Evolutionary conservation across 2,888 invertebrate genomes (phyloP).

Genomic region (Tenodera sinensis): DNA sequence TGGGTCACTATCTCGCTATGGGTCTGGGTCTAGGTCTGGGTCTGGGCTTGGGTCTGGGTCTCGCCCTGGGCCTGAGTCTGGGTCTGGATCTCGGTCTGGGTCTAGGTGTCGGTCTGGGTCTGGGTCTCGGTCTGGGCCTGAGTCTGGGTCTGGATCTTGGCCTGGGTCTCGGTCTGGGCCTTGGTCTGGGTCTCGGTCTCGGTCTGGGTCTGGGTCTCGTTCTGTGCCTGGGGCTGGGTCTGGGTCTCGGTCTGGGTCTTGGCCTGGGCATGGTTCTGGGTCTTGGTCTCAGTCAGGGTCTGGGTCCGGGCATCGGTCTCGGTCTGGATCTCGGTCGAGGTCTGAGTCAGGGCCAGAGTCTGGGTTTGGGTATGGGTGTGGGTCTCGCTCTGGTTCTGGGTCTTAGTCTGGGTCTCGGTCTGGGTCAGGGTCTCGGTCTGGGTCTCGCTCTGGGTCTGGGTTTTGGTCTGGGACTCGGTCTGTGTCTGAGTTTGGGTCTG

Average conservation of each 20-base stretch:
- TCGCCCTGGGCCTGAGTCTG: conserved; percentile 15
- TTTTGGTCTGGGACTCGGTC: too few species aligned
- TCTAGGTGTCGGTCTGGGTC: too few species aligned
- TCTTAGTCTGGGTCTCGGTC: too few species aligned
- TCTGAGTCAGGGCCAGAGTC: conserved; percentile 29
- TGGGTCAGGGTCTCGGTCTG: conserved; percentile 34
- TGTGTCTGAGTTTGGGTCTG: neutral
- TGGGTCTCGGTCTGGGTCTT: neutral
- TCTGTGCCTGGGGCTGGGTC: too few species aligned
- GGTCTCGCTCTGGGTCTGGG: conserved; percentile 27
- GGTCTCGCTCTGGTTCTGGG: too few species aligned
- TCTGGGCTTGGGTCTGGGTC: conserved; percentile 31
- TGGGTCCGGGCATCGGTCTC: neutral
- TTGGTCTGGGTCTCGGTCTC: too few species aligned
- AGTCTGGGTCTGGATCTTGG: too few species aligned
- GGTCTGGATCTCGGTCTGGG: neutral
- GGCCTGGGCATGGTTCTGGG: neutral
- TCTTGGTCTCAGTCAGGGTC: too few species aligned
- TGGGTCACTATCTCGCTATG: conserved; percentile 24
- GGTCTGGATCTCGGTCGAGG: conserved; percentile 19
- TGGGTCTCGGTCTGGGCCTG: neutral
- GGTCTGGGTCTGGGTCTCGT: too few species aligned
- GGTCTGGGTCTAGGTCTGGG: conserved; percentile 34
- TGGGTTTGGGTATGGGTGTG: too few species aligned
- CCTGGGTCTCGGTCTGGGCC: too few species aligned